Evolutionary conservation across 2,797 vertebrate species (phyloP).

Genomic region (Enteromius argenteus): DNA sequence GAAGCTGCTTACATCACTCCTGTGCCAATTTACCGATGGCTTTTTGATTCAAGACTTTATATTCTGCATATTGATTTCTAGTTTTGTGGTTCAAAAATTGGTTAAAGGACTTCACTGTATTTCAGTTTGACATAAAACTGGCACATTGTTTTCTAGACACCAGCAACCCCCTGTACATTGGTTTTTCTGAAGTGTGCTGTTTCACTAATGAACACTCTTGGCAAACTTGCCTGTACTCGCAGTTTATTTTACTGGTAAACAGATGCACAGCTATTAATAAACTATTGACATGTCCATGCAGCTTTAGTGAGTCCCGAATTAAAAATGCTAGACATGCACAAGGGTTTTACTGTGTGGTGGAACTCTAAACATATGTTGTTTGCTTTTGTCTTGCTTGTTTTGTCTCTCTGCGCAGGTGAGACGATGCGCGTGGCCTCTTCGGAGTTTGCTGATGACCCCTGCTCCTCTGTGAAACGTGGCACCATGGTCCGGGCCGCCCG

Average conservation of each 20-base stretch:
- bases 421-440: conserved; percentile 94
- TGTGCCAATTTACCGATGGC: background rate
- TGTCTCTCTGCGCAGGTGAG: conserved; percentile 80
- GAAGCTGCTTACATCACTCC: background rate
- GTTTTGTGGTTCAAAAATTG: background rate
- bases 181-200: conserved; percentile 13
- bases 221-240: background rate
- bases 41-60: background rate
- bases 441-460: conserved; percentile 96
- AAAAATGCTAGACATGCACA: conserved; percentile 5
- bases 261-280: conserved; percentile 43
- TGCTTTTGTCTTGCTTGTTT: background rate
- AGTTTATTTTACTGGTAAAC: conserved; percentile 32
- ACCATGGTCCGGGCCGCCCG: conserved; percentile 97
- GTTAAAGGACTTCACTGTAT: background rate
- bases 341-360: background rate
- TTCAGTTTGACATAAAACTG: background rate
- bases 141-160: conserved; percentile 3
- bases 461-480: conserved; percentile 95
- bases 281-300: conserved; percentile 19
- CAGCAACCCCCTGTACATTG: background rate
- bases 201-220: conserved; percentile 17
- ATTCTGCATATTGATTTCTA: background rate
- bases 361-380: conserved; percentile 10
- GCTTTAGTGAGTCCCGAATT: background rate